These are phyloP conservation scores for Elephantulus edwardii DNA, from an alignment of 2,113 vertebrate genomes.

Conservation along the genomic window DNA sequence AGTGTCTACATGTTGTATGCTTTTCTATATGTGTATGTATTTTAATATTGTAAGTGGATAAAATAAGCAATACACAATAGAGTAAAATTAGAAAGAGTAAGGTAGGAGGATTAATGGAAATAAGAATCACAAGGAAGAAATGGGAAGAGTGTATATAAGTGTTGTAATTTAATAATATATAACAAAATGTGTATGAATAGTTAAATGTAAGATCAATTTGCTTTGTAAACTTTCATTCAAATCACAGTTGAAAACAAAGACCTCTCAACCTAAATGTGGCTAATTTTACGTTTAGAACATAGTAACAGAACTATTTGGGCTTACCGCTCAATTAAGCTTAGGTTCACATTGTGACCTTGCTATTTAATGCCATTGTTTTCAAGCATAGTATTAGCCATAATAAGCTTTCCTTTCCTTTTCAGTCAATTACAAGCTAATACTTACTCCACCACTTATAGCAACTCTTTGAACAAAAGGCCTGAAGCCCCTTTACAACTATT, in stretches of 20 bases:
- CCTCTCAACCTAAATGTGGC: background rate
- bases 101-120: background rate
- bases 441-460: no score
- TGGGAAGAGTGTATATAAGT: no score
- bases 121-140: no score
- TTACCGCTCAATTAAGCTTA: background rate
- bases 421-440: background rate
- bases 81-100: background rate
- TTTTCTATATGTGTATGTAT: background rate
- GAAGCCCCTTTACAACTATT: no score
- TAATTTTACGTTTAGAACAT: conserved; percentile 24
- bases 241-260: no score
- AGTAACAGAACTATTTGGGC: background rate
- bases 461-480: no score
- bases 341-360: background rate
- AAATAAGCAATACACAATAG: background rate
- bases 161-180: no score
- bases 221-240: no score
- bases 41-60: background rate
- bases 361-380: background rate
- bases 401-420: background rate
- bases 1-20: background rate
- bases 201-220: no score
- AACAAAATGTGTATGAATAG: no score
- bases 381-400: background rate